Percentiles rank a stretch among this genome's conserved stretches.
phyloP scores from a whole-genome alignment of 2,888 invertebrate genomes.

The Pollenia angustigena region DNA sequence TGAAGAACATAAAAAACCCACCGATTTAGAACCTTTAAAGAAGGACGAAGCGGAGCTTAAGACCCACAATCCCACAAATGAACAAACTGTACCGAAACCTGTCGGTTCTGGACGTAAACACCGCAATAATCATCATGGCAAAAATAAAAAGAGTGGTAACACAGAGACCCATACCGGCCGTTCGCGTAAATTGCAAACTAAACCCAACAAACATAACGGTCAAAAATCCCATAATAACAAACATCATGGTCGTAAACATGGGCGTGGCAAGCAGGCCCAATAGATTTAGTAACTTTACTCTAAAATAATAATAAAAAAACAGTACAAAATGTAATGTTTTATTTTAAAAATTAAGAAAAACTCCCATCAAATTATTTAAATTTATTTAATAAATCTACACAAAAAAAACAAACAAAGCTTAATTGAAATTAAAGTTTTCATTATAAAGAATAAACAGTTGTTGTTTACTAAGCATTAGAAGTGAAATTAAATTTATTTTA shows the following conservation, averaged over 20 bases:
- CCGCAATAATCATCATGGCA: slow-evolving; percentile 69
- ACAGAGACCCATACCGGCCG: slow-evolving; percentile 40
- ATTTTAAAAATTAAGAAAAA: slow-evolving; percentile 14
- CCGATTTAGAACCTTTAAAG: background rate
- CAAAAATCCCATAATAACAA: slow-evolving; percentile 62
- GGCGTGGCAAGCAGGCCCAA: slow-evolving; percentile 66
- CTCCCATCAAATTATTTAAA: slow-evolving; percentile 21
- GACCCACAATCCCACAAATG: slow-evolving; percentile 21
- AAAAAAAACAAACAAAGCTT: slow-evolving; percentile 5
- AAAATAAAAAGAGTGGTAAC: slow-evolving; percentile 58
- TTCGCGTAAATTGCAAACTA: slow-evolving; percentile 58
- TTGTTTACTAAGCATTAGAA: slow-evolving; percentile 11
- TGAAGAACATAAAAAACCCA: slow-evolving; percentile 54
- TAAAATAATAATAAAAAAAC: slow-evolving; percentile 22
- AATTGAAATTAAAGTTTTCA: slow-evolving; percentile 5
- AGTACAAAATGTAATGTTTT: slow-evolving; percentile 55
- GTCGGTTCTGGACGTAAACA: slow-evolving; percentile 62
- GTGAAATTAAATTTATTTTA: background rate
- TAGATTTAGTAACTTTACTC: slow-evolving; percentile 20
- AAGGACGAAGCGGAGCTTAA: slow-evolving; percentile 51
- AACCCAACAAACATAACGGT: slow-evolving; percentile 63
- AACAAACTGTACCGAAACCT: slow-evolving; percentile 42
- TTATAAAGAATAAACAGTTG: background rate
- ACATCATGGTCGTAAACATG: slow-evolving; percentile 64
- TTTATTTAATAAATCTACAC: slow-evolving; percentile 47